Evolutionary conservation across 2,888 invertebrate species (phyloP).

Genomic region (Habroteleia sp.): DNA sequence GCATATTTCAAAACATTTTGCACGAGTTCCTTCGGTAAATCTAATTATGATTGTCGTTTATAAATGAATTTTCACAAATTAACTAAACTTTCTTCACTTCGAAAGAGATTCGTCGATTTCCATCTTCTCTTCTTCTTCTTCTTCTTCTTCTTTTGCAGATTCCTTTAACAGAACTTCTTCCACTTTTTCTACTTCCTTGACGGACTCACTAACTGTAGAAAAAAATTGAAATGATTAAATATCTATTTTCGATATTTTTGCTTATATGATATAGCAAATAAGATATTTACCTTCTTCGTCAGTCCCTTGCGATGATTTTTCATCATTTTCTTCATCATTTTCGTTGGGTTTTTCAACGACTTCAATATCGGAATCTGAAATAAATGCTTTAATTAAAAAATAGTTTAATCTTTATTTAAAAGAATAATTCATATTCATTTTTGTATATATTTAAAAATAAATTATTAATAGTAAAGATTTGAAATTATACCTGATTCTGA

Average conservation of each 20-base stretch:
- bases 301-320: conserved; percentile 57
- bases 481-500: conserved; percentile 71
- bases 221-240: too few relatives aligned
- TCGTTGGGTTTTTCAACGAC: conserved; percentile 75
- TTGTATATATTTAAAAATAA: too few relatives aligned
- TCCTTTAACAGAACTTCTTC: too few relatives aligned
- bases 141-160: neutral
- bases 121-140: conserved; percentile 28
- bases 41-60: conserved; percentile 40
- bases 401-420: too few relatives aligned
- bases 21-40: conserved; percentile 2
- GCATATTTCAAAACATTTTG: neutral
- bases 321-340: conserved; percentile 66
- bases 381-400: conserved; percentile 9
- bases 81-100: conserved; percentile 9
- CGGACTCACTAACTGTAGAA: neutral
- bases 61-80: conserved; percentile 8
- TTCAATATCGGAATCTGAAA: conserved; percentile 78
- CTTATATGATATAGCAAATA: neutral
- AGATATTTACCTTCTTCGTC: conserved; percentile 50
- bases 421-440: too few relatives aligned
- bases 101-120: conserved; percentile 32
- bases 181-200: neutral
- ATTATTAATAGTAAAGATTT: neutral
- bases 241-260: too few relatives aligned